Percentiles rank a stretch among this genome's conserved stretches.
Conservation (phyloP, 2,113 vertebrate species). For the Corythoichthys intestinalis region DNA sequence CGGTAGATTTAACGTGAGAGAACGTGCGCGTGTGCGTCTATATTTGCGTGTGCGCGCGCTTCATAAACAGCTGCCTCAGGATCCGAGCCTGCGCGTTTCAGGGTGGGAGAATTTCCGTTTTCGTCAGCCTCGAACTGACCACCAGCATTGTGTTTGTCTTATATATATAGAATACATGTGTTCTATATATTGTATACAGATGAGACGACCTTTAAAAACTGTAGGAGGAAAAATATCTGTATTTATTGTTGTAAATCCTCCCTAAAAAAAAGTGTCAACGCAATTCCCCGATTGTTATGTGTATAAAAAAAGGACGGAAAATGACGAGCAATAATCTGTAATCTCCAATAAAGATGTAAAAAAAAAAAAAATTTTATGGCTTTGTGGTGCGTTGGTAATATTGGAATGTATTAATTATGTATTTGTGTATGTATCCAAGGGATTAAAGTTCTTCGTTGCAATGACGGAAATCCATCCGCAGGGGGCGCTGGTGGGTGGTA, state of each 20-base stretch:
- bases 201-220: constrained; percentile 65
- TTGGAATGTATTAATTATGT: not conserved
- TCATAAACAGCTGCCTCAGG: constrained; percentile 63
- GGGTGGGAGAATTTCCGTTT: constrained; percentile 25
- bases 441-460: too few relatives aligned
- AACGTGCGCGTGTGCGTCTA: constrained; percentile 7
- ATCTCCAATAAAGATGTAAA: constrained; percentile 80
- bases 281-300: constrained; percentile 63
- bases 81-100: constrained; percentile 46
- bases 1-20: constrained; percentile 7
- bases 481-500: too few relatives aligned
- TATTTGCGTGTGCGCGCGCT: constrained; percentile 33
- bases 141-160: constrained; percentile 82
- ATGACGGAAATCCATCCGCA: too few relatives aligned
- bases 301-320: constrained; percentile 82
- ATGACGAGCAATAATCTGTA: constrained; percentile 99
- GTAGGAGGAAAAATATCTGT: constrained; percentile 66
- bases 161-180: constrained; percentile 21
- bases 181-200: constrained; percentile 58
- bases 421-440: too few relatives aligned
- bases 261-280: constrained; percentile 69
- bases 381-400: not conserved
- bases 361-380: constrained; percentile 6
- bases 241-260: constrained; percentile 81
- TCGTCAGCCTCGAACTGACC: constrained; percentile 40